Percentiles rank a stretch among this genome's conserved stretches.
phyloP scores from a whole-genome alignment of 37 sponge, comb jelly and placozoan species.

The Cliona cf. orientalis region DNA sequence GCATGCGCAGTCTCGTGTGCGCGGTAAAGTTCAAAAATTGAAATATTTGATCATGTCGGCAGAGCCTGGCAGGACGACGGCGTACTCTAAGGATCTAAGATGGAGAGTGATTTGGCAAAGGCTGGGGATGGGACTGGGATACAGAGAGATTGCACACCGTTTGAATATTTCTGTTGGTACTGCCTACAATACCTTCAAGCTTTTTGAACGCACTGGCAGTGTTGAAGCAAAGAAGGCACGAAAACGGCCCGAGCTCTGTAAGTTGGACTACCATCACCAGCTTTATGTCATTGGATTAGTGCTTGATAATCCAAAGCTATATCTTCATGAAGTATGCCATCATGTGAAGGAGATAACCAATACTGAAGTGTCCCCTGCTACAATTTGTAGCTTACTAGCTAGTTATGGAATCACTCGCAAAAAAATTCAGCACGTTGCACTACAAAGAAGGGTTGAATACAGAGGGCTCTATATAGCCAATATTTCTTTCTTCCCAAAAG shows the following conservation, averaged over 20 bases:
- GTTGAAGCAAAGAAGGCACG: background rate
- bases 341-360: background rate
- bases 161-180: slow-evolving; percentile 10
- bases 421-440: slow-evolving; percentile 3
- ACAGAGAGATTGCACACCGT: background rate
- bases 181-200: background rate
- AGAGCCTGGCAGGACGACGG: background rate
- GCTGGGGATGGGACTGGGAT: background rate
- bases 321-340: background rate
- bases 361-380: background rate
- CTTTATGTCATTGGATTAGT: slow-evolving; percentile 2
- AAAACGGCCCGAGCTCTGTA: too few species aligned
- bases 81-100: too few species aligned
- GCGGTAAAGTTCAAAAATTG: too few species aligned
- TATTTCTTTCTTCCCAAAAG: too few species aligned
- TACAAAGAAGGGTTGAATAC: background rate
- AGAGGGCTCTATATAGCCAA: too few species aligned
- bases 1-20: too few species aligned
- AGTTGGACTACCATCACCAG: background rate
- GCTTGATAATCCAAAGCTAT: background rate
- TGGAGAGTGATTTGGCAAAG: slow-evolving; percentile 14
- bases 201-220: background rate
- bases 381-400: background rate
- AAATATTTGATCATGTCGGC: too few species aligned
- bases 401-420: background rate